Conservation (phyloP, 2,113 vertebrate species). For the Eidolon helvum region DNA sequence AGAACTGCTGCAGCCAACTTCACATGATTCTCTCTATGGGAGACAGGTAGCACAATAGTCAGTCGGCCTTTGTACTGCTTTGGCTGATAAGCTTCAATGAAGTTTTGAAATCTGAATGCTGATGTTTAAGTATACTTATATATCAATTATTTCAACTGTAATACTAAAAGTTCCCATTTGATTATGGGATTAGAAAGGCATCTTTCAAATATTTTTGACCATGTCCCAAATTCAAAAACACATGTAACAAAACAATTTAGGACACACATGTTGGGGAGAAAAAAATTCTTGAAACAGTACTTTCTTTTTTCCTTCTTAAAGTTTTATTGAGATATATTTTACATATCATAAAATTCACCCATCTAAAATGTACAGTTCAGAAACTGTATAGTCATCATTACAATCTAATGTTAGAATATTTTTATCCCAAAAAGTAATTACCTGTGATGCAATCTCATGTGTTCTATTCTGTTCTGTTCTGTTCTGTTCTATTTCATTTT, state of each 20-base stretch:
- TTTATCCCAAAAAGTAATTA: neutral
- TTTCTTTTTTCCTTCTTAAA: neutral
- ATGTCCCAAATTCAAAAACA: neutral
- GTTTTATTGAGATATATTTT: neutral
- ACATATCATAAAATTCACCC: neutral
- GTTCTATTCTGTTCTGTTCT: neutral
- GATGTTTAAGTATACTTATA: neutral
- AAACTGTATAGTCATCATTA: neutral
- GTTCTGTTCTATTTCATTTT: neutral
- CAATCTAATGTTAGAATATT: neutral
- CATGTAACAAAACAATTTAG: neutral
- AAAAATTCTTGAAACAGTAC: neutral
- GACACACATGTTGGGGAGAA: neutral
- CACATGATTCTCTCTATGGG: constrained; percentile 75
- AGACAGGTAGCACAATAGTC: neutral
- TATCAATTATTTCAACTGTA: neutral
- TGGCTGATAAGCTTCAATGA: neutral
- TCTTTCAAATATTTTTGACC: neutral
- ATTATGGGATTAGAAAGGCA: neutral
- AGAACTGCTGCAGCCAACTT: constrained; percentile 76
- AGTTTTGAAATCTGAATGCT: neutral
- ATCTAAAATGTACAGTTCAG: neutral
- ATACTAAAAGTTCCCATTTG: neutral
- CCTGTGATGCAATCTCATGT: neutral
- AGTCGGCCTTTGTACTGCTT: neutral